A percentile compares a stretch with the other conserved stretches of the same genome.
Evolutionary conservation across 1,140 invertebrate species (phyloP).

Genomic region (Gryon sp.): DNA sequence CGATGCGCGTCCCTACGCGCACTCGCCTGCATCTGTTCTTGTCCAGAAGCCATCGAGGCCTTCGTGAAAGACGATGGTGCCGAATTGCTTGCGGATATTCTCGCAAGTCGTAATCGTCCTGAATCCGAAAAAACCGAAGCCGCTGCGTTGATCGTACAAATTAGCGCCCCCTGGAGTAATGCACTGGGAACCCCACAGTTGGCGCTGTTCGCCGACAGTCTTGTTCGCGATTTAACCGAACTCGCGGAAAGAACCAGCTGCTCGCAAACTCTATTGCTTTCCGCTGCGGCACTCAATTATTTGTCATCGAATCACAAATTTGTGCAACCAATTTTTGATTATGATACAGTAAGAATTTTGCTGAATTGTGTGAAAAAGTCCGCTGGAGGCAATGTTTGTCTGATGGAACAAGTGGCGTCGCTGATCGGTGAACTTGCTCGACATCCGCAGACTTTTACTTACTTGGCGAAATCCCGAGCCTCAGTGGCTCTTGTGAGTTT

Average conservation of each 20-base stretch:
- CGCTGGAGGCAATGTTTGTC: slow-evolving; percentile 71
- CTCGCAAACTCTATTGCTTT: slow-evolving; percentile 83
- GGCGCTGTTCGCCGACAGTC: slow-evolving; percentile 60
- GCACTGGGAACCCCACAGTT: slow-evolving; percentile 70
- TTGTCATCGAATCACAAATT: slow-evolving; percentile 74
- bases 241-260: slow-evolving; percentile 80
- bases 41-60: slow-evolving; percentile 82
- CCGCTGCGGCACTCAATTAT: slow-evolving; percentile 85
- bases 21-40: slow-evolving; percentile 84
- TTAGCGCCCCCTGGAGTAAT: slow-evolving; percentile 86
- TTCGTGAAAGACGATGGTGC: slow-evolving; percentile 84
- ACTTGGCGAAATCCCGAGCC: slow-evolving; percentile 82
- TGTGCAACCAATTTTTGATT: slow-evolving; percentile 81
- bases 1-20: slow-evolving; percentile 81
- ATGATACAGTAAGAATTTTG: slow-evolving; percentile 80
- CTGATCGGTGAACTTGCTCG: slow-evolving; percentile 90
- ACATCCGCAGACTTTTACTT: slow-evolving; percentile 81
- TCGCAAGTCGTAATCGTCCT: slow-evolving; percentile 70
- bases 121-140: slow-evolving; percentile 83
- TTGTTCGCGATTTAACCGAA: slow-evolving; percentile 72
- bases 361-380: slow-evolving; percentile 79
- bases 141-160: slow-evolving; percentile 85
- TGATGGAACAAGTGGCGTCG: slow-evolving; percentile 90
- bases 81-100: slow-evolving; percentile 82
- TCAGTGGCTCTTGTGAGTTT: slow-evolving; percentile 88